Percentiles rank a stretch among this genome's conserved stretches.
Evolutionary conservation across 2,888 invertebrate species (phyloP).

Genomic region (Protophormia terraenovae): DNA sequence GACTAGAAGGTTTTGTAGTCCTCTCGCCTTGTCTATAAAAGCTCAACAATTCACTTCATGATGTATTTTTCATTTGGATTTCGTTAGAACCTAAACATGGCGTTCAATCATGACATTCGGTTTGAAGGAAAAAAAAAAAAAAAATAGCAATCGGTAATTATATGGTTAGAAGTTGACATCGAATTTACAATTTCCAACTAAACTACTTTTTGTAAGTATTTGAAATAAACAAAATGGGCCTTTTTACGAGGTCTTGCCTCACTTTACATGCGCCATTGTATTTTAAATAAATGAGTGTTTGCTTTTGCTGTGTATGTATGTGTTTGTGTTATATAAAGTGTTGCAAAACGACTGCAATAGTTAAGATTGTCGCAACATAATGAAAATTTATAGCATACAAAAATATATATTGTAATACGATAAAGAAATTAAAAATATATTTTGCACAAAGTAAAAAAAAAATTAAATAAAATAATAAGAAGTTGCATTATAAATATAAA

Average conservation of each 20-base stretch:
- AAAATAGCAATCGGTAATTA: too few relatives aligned
- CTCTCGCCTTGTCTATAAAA: too few relatives aligned
- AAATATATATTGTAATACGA: slow-evolving; percentile 52
- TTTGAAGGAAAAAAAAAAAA: too few relatives aligned
- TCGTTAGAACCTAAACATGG: too few relatives aligned
- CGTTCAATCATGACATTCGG: too few relatives aligned
- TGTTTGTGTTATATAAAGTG: slow-evolving; percentile 1
- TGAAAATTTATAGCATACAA: slow-evolving; percentile 65
- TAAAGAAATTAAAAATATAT: slow-evolving; percentile 50
- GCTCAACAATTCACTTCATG: too few relatives aligned
- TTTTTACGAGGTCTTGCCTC: background rate
- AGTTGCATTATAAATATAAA: background rate
- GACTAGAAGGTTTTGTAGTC: too few relatives aligned
- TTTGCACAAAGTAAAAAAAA: background rate
- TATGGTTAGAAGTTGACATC: too few relatives aligned
- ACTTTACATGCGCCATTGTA: background rate
- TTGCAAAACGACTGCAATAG: slow-evolving; percentile 56
- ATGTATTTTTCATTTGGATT: too few relatives aligned
- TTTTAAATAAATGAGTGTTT: slow-evolving; percentile 37
- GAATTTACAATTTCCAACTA: too few relatives aligned
- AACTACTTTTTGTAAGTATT: too few relatives aligned
- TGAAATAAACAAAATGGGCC: background rate
- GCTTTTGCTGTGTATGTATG: background rate
- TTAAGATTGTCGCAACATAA: slow-evolving; percentile 66
- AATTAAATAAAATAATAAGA: background rate